phyloP scores from a whole-genome alignment of 2,113 vertebrate species.

The Amphiprion percula region DNA sequence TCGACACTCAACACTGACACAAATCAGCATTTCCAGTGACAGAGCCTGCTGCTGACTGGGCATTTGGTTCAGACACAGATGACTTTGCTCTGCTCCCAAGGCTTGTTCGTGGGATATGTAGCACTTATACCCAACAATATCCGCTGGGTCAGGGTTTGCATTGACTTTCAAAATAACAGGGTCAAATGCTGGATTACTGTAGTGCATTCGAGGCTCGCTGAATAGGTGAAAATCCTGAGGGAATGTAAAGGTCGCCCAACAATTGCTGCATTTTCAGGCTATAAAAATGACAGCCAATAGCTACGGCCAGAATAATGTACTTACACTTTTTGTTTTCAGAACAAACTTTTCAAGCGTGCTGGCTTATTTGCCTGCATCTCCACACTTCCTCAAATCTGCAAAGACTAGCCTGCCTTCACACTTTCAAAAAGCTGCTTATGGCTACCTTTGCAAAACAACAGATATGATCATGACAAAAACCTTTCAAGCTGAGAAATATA shows the following conservation, averaged over 20 bases:
- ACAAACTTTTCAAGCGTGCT: not conserved
- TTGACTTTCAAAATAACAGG: constrained; percentile 64
- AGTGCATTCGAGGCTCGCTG: constrained; percentile 16
- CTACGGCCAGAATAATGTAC: not conserved
- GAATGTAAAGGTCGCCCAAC: constrained; percentile 31
- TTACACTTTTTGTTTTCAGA: constrained; percentile 1
- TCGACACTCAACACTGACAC: constrained; percentile 66
- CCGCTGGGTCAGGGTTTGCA: constrained; percentile 61
- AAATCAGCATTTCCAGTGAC: constrained; percentile 66
- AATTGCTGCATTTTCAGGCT: constrained; percentile 10
- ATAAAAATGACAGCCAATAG: constrained; percentile 13
- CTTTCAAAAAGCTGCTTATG: constrained; percentile 9
- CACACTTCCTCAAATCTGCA: not conserved
- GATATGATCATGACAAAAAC: constrained; percentile 6
- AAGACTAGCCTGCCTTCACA: not conserved
- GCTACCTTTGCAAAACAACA: constrained; percentile 25
- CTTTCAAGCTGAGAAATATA: not conserved
- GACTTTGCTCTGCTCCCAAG: constrained; percentile 54
- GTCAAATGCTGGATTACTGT: constrained; percentile 54
- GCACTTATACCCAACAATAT: constrained; percentile 57
- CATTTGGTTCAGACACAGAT: constrained; percentile 56
- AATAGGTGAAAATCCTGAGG: constrained; percentile 33
- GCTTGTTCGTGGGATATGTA: constrained; percentile 57
- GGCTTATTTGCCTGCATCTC: not conserved
- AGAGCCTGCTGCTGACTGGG: constrained; percentile 64